Percentiles rank a stretch among this genome's conserved stretches.
Conservation (phyloP, 2,888 invertebrate genomes). For the Dexiosoma caninum region DNA sequence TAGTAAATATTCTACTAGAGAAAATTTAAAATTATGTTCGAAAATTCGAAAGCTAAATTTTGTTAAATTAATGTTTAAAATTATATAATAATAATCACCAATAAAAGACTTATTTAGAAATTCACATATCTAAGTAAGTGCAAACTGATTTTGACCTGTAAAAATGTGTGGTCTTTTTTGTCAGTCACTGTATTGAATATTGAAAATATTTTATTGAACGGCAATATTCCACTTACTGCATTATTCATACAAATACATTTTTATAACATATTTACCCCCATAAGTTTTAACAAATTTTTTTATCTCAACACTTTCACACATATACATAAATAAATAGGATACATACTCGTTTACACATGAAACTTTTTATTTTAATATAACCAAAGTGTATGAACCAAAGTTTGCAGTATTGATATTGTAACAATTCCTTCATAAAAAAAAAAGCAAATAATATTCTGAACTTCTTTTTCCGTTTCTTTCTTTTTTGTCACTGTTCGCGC, state of each 20-base stretch:
- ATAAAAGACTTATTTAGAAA: too few species aligned
- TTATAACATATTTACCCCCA: constrained; percentile 28
- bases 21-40: background rate
- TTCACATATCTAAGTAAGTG: too few species aligned
- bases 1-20: background rate
- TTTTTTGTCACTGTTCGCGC: background rate
- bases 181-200: background rate
- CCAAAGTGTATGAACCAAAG: background rate
- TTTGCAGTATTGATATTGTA: constrained; percentile 27
- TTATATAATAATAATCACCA: too few species aligned
- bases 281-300: constrained; percentile 22
- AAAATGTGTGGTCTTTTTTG: background rate
- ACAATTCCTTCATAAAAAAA: constrained; percentile 1
- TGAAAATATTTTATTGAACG: background rate
- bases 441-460: constrained; percentile 17
- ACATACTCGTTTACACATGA: background rate
- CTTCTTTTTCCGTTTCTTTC: background rate
- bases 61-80: too few species aligned
- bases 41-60: background rate
- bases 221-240: constrained; percentile 22
- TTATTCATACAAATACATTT: constrained; percentile 1
- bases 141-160: too few species aligned
- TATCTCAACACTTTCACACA: background rate
- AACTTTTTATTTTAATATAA: background rate
- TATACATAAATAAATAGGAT: background rate